phyloP scores from a whole-genome alignment of 2,888 invertebrate genomes.

The Phengaris arion region DNA sequence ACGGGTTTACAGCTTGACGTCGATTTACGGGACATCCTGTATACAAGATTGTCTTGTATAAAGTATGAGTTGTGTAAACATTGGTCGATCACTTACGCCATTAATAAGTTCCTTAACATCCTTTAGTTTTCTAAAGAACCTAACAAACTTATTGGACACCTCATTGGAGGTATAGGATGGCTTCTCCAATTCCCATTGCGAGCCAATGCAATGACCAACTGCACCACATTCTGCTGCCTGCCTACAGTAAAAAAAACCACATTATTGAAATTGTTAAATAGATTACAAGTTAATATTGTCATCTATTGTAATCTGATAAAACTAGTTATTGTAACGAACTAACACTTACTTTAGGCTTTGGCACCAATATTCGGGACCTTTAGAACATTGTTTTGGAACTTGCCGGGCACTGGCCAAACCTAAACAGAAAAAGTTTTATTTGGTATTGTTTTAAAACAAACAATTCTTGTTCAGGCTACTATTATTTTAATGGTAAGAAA shows the following conservation, averaged over 20 bases:
- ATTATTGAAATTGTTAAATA: background rate
- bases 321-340: too few species aligned
- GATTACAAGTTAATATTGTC: background rate
- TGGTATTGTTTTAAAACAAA: background rate
- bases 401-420: slow-evolving; percentile 66
- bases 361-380: slow-evolving; percentile 70
- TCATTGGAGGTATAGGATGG: slow-evolving; percentile 84
- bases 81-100: slow-evolving; percentile 48
- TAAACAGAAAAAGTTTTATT: slow-evolving; percentile 45
- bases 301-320: background rate
- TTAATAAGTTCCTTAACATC: slow-evolving; percentile 68
- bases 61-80: too few species aligned
- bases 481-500: background rate
- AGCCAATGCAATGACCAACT: slow-evolving; percentile 89
- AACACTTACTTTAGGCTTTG: slow-evolving; percentile 61
- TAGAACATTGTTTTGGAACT: slow-evolving; percentile 66
- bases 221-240: slow-evolving; percentile 88
- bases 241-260: slow-evolving; percentile 60
- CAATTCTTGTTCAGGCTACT: too few species aligned
- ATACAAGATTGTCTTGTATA: too few species aligned
- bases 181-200: slow-evolving; percentile 86
- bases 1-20: too few species aligned
- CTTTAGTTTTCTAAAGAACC: slow-evolving; percentile 63
- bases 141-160: slow-evolving; percentile 85
- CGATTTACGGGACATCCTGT: too few species aligned